Conservation (phyloP, 2,888 invertebrate genomes). For the Melipona beecheii region DNA sequence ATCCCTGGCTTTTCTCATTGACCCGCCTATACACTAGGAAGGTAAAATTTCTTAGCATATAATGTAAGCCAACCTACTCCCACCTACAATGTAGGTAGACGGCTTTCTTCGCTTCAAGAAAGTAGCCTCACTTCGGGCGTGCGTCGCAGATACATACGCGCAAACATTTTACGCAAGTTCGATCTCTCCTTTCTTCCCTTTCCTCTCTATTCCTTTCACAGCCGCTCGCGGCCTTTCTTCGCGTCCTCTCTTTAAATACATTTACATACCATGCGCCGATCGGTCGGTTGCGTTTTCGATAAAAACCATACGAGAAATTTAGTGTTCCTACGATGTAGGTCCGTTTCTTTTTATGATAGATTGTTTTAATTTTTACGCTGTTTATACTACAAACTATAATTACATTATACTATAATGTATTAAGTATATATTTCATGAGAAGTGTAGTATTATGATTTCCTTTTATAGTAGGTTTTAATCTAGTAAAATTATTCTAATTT, state of each 20-base stretch:
- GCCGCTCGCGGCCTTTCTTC: constrained; percentile 6
- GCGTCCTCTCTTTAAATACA: constrained; percentile 6
- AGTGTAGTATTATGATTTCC: no score
- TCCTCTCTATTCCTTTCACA: constrained; percentile 42
- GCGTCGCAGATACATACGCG: constrained; percentile 57
- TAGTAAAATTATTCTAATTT: no score
- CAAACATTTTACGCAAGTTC: constrained; percentile 62
- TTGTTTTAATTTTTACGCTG: no score
- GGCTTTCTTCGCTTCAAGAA: constrained; percentile 75
- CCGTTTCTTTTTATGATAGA: no score
- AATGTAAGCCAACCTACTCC: constrained; percentile 54
- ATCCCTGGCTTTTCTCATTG: constrained; percentile 7
- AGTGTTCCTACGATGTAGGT: no score
- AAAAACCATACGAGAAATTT: neutral
- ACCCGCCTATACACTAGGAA: constrained; percentile 13
- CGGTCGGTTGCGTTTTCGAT: neutral
- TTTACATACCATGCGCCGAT: constrained; percentile 42
- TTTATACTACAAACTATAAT: no score
- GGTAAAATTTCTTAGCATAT: constrained; percentile 43
- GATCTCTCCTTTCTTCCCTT: constrained; percentile 48
- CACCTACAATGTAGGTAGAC: constrained; percentile 79
- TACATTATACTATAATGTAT: no score
- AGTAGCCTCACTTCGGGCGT: constrained; percentile 63
- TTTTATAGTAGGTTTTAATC: no score
- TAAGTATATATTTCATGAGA: no score